A percentile compares a stretch with the other conserved stretches of the same genome.
Evolutionary conservation across 30 jellyfish, hydroid and myxozoan genomes (phyloP).

Genomic region (Pseudorhiza aurosa): DNA sequence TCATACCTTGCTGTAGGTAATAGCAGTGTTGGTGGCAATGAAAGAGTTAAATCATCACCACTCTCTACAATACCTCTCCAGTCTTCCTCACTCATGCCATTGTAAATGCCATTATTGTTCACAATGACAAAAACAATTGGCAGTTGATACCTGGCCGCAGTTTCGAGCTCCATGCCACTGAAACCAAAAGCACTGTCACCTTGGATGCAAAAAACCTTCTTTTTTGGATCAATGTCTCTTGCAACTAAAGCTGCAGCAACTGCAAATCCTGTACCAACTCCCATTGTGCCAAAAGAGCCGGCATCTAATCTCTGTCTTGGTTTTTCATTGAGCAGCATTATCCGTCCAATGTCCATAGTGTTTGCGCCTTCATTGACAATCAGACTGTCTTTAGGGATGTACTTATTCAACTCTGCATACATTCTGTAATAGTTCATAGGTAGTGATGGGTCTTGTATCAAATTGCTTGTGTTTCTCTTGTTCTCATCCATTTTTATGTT

Average conservation of each 20-base stretch:
- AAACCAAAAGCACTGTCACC: slow-evolving; percentile 98
- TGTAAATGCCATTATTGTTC: slow-evolving; percentile 90
- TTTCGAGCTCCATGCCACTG: slow-evolving; percentile 93
- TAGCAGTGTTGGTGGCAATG: slow-evolving; percentile 84
- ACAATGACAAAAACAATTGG: slow-evolving; percentile 83
- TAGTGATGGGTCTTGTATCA: slow-evolving; percentile 11
- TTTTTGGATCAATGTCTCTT: slow-evolving; percentile 40
- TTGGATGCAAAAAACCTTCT: slow-evolving; percentile 84
- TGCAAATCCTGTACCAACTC: slow-evolving; percentile 94
- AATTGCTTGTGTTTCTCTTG: slow-evolving; percentile 24
- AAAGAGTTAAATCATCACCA: slow-evolving; percentile 53
- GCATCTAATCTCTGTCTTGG: slow-evolving; percentile 90
- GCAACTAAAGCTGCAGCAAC: slow-evolving; percentile 80
- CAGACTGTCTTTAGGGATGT: slow-evolving; percentile 65
- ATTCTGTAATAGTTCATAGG: slow-evolving; percentile 86
- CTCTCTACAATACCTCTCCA: slow-evolving; percentile 51
- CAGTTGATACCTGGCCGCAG: slow-evolving; percentile 81
- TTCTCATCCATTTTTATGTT: slow-evolving; percentile 37
- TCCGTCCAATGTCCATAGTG: slow-evolving; percentile 93
- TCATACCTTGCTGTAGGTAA: slow-evolving; percentile 81
- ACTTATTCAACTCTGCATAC: slow-evolving; percentile 74
- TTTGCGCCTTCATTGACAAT: slow-evolving; percentile 91
- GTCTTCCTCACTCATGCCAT: slow-evolving; percentile 73
- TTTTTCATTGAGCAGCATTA: slow-evolving; percentile 59
- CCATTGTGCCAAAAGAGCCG: slow-evolving; percentile 96